phyloP scores from a whole-genome alignment of 2,888 invertebrate genomes.

The Philaethria dido region DNA sequence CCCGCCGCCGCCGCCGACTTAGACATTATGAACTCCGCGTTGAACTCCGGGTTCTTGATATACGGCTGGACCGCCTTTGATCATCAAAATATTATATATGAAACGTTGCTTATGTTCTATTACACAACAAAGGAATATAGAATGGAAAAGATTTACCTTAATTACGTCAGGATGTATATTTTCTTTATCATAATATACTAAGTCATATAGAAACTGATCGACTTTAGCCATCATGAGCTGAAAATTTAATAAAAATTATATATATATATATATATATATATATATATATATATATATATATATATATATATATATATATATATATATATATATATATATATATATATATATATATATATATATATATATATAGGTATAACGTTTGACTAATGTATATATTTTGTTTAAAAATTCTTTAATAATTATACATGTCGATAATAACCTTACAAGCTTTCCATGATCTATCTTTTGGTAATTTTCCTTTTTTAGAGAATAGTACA shows the following conservation, averaged over 20 bases:
- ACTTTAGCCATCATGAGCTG: conserved; percentile 93
- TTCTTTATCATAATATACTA: conserved; percentile 96
- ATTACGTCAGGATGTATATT: conserved; percentile 95
- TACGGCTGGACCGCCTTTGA: conserved; percentile 82
- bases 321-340: too few relatives aligned
- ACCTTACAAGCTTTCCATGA: conserved; percentile 96
- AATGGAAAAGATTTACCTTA: conserved; percentile 82
- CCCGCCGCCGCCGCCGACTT: conserved; percentile 97
- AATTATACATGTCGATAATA: conserved; percentile 24
- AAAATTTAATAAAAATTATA: conserved; percentile 8
- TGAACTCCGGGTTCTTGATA: conserved; percentile 90
- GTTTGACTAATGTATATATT: too few relatives aligned
- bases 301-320: too few relatives aligned
- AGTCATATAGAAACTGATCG: conserved; percentile 92
- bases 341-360: too few relatives aligned
- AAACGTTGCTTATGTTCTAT: too few relatives aligned
- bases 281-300: too few relatives aligned
- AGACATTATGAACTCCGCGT: conserved; percentile 90
- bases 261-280: neutral
- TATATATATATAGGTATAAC: too few relatives aligned
- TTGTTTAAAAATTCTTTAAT: neutral
- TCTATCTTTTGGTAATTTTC: conserved; percentile 94
- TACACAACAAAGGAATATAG: too few relatives aligned
- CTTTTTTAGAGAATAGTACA: conserved; percentile 91
- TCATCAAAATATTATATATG: neutral